Conservation (phyloP, 2,113 vertebrate species). For the Promerops cafer region DNA sequence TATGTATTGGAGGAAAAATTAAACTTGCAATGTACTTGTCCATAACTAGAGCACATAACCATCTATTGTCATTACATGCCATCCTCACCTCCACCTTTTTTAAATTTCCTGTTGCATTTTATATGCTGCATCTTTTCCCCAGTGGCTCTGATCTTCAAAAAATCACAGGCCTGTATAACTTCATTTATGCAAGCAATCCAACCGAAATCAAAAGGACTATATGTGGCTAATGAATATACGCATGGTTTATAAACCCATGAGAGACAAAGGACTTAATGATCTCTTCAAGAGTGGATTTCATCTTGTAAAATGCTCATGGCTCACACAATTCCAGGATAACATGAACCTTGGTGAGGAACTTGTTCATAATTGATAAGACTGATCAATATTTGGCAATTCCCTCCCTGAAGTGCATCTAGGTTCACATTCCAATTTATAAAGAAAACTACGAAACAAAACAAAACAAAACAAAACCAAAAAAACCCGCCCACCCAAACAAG, state of each 20-base stretch:
- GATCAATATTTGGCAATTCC: neutral
- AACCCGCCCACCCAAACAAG: too few species aligned
- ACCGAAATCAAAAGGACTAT: neutral
- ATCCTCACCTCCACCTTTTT: neutral
- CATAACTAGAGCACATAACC: neutral
- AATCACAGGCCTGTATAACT: neutral
- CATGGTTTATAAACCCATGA: neutral
- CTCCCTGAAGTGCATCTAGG: neutral
- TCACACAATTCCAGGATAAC: neutral
- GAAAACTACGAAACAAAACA: neutral
- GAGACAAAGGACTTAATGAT: neutral
- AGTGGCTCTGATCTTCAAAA: neutral
- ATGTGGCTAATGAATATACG: neutral
- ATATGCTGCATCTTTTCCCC: neutral
- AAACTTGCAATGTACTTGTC: neutral
- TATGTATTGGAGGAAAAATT: neutral
- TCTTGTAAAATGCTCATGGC: neutral
- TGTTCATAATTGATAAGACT: neutral
- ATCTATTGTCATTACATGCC: neutral
- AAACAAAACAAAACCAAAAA: neutral
- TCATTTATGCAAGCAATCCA: neutral
- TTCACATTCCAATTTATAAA: neutral
- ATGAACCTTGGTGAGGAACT: neutral
- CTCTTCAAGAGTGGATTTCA: neutral
- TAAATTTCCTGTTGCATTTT: neutral